Percentiles rank a stretch among this genome's conserved stretches.
Conservation (phyloP, 2,113 vertebrate genomes). For the Reinhardtius hippoglossoides region DNA sequence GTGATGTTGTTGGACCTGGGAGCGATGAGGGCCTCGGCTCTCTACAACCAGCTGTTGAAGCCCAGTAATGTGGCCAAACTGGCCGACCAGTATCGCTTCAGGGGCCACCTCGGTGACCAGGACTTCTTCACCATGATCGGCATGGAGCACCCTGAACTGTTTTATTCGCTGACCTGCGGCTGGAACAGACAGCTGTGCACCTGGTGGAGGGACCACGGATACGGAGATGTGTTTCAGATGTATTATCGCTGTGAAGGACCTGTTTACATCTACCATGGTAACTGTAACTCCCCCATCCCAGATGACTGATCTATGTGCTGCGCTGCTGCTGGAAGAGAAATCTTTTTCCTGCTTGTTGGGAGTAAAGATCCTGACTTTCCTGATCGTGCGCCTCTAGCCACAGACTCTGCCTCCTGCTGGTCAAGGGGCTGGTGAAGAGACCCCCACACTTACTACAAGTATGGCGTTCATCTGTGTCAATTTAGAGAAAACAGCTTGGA, state of each 20-base stretch:
- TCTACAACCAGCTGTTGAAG: constrained; percentile 91
- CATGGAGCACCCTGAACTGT: constrained; percentile 95
- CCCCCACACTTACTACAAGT: background rate
- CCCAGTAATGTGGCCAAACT: constrained; percentile 85
- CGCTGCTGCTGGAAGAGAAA: background rate
- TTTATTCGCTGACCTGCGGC: constrained; percentile 89
- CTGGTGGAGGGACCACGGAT: constrained; percentile 97
- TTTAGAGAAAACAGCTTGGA: background rate
- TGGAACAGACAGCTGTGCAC: constrained; percentile 98
- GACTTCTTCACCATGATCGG: constrained; percentile 98
- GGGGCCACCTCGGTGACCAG: constrained; percentile 96
- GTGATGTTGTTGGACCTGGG: constrained; percentile 93
- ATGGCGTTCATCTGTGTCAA: background rate
- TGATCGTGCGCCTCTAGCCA: background rate
- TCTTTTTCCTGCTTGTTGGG: background rate
- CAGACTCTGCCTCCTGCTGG: constrained; percentile 54
- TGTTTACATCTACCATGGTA: constrained; percentile 92
- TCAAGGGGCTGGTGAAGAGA: constrained; percentile 31
- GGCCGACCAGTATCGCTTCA: constrained; percentile 91
- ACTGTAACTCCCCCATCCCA: constrained; percentile 94
- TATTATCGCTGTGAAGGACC: constrained; percentile 92
- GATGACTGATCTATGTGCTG: constrained; percentile 80
- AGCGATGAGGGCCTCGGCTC: constrained; percentile 89
- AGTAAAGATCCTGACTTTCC: constrained; percentile 1
- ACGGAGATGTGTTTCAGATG: constrained; percentile 89